phyloP scores from a whole-genome alignment of 2,113 vertebrate species.

The Oreotrochilus melanogaster region DNA sequence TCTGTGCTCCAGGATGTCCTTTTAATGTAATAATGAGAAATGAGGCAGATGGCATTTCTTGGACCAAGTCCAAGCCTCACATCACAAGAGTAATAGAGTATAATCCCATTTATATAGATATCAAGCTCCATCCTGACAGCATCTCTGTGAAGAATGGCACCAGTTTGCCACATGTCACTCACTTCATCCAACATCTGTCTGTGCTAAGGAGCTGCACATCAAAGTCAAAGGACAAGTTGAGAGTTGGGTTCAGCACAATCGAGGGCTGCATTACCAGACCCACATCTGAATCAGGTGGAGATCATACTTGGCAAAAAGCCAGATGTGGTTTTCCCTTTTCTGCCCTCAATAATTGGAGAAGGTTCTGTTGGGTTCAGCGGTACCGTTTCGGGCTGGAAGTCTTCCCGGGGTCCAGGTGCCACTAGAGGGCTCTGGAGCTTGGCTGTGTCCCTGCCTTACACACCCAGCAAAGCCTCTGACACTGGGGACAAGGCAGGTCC shows the following conservation, averaged over 20 bases:
- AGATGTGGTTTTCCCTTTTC: not conserved
- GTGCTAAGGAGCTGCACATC: not conserved
- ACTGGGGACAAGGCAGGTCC: not conserved
- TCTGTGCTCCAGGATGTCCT: conserved; percentile 2
- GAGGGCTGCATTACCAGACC: not conserved
- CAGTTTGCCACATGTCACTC: not conserved
- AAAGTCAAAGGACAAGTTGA: not conserved
- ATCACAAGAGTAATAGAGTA: not conserved
- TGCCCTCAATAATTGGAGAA: not conserved
- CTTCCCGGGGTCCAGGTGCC: not conserved
- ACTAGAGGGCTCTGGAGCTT: conserved; percentile 6
- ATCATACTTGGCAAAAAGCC: not conserved
- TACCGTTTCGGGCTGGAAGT: not conserved
- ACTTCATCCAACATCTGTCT: conserved; percentile 9
- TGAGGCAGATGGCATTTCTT: conserved; percentile 44
- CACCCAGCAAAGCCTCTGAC: not conserved
- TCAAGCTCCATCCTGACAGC: not conserved
- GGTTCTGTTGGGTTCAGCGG: not conserved
- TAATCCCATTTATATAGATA: conserved; percentile 12
- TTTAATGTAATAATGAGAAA: conserved; percentile 30
- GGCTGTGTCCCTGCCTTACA: not conserved
- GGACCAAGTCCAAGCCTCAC: not conserved
- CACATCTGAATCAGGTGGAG: not conserved
- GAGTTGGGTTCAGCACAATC: not conserved
- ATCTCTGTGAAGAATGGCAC: not conserved